Percentiles rank a stretch among this genome's conserved stretches.
These are phyloP conservation scores for Emydocephalus ijimae DNA, from an alignment of 2,113 vertebrate species.

Conservation along the genomic window DNA sequence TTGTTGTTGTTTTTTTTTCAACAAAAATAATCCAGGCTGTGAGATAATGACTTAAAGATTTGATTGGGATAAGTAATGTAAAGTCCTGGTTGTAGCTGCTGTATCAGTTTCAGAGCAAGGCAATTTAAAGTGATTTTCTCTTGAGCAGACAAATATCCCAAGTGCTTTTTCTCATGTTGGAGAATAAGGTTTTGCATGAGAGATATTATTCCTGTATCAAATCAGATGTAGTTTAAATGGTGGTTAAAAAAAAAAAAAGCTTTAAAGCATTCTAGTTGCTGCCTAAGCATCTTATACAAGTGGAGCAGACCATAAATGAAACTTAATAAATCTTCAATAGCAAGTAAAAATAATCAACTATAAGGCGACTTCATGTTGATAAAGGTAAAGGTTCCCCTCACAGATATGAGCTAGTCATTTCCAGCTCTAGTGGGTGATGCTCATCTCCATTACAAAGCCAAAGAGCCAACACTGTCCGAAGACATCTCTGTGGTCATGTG, in stretches of 20 bases:
- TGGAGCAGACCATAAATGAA: neutral
- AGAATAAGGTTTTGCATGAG: conserved; percentile 44
- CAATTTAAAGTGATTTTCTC: conserved; percentile 62
- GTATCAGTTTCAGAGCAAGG: conserved; percentile 49
- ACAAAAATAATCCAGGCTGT: conserved; percentile 51
- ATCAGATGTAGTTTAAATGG: conserved; percentile 32
- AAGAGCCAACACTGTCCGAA: too few species aligned
- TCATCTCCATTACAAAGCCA: too few species aligned
- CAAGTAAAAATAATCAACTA: neutral
- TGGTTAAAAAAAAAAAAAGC: conserved; percentile 28
- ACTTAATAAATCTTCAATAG: neutral
- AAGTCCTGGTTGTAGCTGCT: conserved; percentile 43
- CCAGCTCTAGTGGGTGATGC: too few species aligned
- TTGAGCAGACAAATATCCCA: conserved; percentile 43
- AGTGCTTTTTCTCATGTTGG: conserved; percentile 41
- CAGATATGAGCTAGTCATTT: too few species aligned
- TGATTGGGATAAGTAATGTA: conserved; percentile 56
- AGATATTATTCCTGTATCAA: conserved; percentile 55
- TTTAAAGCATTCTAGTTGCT: conserved; percentile 27
- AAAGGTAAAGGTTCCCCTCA: neutral
- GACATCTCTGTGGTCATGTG: too few species aligned
- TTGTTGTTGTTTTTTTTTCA: neutral
- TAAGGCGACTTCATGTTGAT: neutral
- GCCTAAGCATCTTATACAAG: neutral
- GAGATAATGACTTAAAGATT: conserved; percentile 51